These are phyloP conservation scores for Onthophagus sagittarius DNA, from an alignment of 2,888 invertebrate species.

Conservation along the genomic window DNA sequence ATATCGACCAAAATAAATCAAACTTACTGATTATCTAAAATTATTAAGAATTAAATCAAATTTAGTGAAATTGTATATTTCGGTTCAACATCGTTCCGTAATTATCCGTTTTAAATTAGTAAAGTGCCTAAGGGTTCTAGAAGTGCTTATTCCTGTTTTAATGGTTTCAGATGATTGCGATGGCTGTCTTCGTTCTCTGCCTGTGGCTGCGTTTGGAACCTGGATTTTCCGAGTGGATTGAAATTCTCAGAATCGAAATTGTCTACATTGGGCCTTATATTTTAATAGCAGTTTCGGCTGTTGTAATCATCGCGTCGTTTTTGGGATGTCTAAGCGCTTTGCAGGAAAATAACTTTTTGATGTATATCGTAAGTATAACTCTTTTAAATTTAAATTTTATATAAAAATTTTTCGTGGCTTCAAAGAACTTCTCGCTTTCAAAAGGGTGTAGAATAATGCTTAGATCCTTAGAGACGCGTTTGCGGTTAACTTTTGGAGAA, in stretches of 20 bases:
- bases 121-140: background rate
- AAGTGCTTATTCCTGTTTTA: background rate
- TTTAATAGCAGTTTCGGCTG: conserved; percentile 65
- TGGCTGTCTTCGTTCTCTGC: conserved; percentile 71
- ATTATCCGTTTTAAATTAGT: conserved; percentile 16
- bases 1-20: conserved; percentile 18
- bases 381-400: too few relatives aligned
- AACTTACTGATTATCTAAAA: conserved; percentile 15
- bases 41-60: too few relatives aligned
- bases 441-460: background rate
- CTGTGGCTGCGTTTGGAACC: conserved; percentile 80
- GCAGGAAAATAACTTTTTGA: conserved; percentile 66
- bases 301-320: conserved; percentile 74
- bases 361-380: conserved; percentile 63
- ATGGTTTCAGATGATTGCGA: conserved; percentile 67
- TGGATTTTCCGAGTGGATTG: conserved; percentile 79
- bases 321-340: conserved; percentile 80
- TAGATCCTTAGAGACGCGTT: too few relatives aligned
- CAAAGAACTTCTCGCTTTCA: conserved; percentile 12
- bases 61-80: background rate
- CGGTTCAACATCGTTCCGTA: conserved; percentile 10
- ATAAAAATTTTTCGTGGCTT: conserved; percentile 14
- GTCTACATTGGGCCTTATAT: conserved; percentile 85
- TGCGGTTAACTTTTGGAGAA: background rate
- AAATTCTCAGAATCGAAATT: conserved; percentile 66